Conservation (phyloP, 2,113 vertebrate species). For the Saccopteryx bilineata region DNA sequence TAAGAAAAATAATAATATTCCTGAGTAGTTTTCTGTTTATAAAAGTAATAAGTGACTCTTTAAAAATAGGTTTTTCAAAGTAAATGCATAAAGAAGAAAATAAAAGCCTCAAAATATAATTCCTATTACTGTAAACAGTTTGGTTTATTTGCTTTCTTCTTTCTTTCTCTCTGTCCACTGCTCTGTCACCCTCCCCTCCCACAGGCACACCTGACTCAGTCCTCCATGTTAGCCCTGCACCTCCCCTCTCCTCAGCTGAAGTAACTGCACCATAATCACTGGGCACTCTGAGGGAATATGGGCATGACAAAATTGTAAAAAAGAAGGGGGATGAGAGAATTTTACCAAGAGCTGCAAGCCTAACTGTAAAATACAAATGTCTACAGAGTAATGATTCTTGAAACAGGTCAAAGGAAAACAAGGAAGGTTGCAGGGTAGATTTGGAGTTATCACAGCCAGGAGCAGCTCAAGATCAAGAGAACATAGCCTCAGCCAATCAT, state of each 20-base stretch:
- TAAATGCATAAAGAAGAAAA: slow-evolving; percentile 12
- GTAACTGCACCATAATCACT: background rate
- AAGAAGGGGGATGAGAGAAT: background rate
- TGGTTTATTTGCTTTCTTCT: background rate
- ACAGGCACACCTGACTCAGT: background rate
- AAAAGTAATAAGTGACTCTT: slow-evolving; percentile 29
- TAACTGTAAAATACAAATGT: slow-evolving; percentile 3
- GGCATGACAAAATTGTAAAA: background rate
- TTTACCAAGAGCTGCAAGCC: background rate
- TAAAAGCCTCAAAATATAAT: background rate
- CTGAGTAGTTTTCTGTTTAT: background rate
- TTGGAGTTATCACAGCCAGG: background rate
- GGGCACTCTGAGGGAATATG: background rate
- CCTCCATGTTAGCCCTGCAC: background rate
- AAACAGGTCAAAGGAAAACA: background rate
- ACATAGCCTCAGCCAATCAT: background rate
- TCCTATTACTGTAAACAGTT: background rate
- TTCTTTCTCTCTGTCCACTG: background rate
- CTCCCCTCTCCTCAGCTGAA: background rate
- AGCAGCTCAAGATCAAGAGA: background rate
- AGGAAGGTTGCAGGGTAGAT: background rate
- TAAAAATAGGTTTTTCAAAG: background rate
- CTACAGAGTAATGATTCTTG: background rate
- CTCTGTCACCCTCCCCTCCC: background rate
- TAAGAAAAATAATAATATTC: slow-evolving; percentile 17